Percentiles rank a stretch among this genome's conserved stretches.
phyloP scores from a whole-genome alignment of 2,888 invertebrate species.

The Sesamia inferens region DNA sequence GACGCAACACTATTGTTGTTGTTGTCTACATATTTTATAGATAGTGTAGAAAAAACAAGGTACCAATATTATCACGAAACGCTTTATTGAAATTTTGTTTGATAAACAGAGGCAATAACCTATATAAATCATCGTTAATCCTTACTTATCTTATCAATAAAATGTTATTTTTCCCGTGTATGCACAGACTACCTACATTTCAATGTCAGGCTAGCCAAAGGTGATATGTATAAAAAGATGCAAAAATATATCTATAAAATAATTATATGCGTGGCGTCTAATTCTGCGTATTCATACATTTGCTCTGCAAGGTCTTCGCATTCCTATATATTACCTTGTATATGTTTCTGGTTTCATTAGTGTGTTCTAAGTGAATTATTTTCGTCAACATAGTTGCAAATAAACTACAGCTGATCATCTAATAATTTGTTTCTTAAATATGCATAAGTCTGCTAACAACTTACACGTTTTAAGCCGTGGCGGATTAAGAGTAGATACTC shows the following conservation, averaged over 20 bases:
- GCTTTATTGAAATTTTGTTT: constrained; percentile 41
- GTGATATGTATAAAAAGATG: constrained; percentile 14
- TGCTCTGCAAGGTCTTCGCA: constrained; percentile 31
- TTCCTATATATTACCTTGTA: constrained; percentile 4
- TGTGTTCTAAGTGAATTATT: background rate
- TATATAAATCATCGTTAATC: constrained; percentile 54
- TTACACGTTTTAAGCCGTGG: background rate
- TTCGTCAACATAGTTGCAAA: constrained; percentile 3
- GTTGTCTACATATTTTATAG: background rate
- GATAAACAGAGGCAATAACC: constrained; percentile 3
- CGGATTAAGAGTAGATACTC: too few relatives aligned
- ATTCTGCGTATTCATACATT: constrained; percentile 29
- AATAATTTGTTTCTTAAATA: background rate
- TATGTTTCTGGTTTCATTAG: constrained; percentile 42
- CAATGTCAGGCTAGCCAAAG: constrained; percentile 21
- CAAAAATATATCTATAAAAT: constrained; percentile 18
- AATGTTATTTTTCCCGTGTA: constrained; percentile 22
- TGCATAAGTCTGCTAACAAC: background rate
- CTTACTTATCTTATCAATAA: constrained; percentile 55
- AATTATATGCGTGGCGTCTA: constrained; percentile 13
- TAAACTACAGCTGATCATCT: background rate
- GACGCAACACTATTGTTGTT: background rate
- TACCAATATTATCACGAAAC: constrained; percentile 28
- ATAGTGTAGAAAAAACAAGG: constrained; percentile 13
- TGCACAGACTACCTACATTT: background rate